Base-by-base conservation (phyloP, 1,140 invertebrate genomes). In the Musca vetustissima region DNA sequence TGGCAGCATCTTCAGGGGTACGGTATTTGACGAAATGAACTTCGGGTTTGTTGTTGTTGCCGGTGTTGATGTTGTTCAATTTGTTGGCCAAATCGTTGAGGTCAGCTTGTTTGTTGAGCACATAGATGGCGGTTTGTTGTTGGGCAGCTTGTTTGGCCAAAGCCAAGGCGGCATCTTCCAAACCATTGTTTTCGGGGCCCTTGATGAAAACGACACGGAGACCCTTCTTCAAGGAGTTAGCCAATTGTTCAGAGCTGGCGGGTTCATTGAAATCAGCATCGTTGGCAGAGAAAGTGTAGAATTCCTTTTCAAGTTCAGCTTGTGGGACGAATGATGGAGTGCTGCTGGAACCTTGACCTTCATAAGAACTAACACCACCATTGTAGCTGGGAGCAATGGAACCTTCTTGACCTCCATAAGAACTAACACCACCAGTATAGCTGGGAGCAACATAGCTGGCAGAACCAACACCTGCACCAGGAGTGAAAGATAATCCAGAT, bases 11-110 rank as follows among this genome's bases (percentile, higher is more conserved):
- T 72, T 80, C 75, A 4, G 73, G 74, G 6, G 77, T 79, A 59
- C 77, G 73, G 69, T 79, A 79, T 69, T 79, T 79, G 70, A 79
- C 77, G 47, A 79, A 79, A 69, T 79, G 77, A 2, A 79, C 77
- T 70, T 79, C 77, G 9, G 77, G 77, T 49, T 73, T 73, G 65
- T 70, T 71, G 72, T 74, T 76, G 68, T 55, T 73, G 68, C 71
- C 72, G 57, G 64, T 74, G 55, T 72, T 71, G 15, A 79, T 69
- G 57, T 69, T 48, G 25, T 79, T 77, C 53, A 79, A 22, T 49
- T 79, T 77, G 71, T 66, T 71, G 66, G 76, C 75, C 69, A 79
- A 66, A 61, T 76, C 73, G 2, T 67, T 64, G 6, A 78, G 73
- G 13, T 79, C 77, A 4, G 76, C 71, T 71, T 79, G 75, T 53